Percentiles rank a stretch among this genome's conserved stretches.
Conservation (phyloP, 2,888 invertebrate genomes). For the Catocala fraxini region DNA sequence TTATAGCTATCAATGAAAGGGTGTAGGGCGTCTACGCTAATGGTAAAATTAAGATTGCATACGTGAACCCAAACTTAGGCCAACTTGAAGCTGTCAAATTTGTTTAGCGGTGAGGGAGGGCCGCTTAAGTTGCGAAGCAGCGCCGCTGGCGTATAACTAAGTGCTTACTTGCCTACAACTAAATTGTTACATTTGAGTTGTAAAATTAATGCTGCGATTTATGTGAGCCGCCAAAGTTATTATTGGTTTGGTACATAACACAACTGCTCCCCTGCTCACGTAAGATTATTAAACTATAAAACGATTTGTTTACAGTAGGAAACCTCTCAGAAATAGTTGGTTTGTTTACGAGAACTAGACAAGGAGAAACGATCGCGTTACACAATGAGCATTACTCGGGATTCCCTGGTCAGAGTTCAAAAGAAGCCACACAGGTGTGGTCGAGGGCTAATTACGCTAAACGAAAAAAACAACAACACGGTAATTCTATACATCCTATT, state of each 20-base stretch:
- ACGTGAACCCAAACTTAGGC: constrained; percentile 79
- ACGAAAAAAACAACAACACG: constrained; percentile 41
- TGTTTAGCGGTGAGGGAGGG: constrained; percentile 85
- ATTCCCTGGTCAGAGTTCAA: constrained; percentile 83
- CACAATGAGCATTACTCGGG: constrained; percentile 73
- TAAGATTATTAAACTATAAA: constrained; percentile 47
- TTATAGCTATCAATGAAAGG: constrained; percentile 45
- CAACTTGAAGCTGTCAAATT: constrained; percentile 87
- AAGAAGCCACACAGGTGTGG: constrained; percentile 77
- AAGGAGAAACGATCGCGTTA: constrained; percentile 71
- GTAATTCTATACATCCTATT: constrained; percentile 60
- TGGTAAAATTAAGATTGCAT: constrained; percentile 61
- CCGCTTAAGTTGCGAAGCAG: constrained; percentile 77
- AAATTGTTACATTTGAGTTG: constrained; percentile 86
- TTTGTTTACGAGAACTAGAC: constrained; percentile 61
- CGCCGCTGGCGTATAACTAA: constrained; percentile 83
- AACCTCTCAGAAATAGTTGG: constrained; percentile 71
- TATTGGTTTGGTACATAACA: constrained; percentile 54
- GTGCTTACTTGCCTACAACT: constrained; percentile 82
- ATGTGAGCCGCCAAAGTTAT: constrained; percentile 70
- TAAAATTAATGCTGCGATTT: constrained; percentile 84
- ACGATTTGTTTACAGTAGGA: constrained; percentile 55
- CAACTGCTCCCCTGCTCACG: constrained; percentile 39
- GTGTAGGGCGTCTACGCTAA: constrained; percentile 17
- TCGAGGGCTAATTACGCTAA: constrained; percentile 73